Conservation (phyloP, 1,140 invertebrate species). For the Euura lappo region DNA sequence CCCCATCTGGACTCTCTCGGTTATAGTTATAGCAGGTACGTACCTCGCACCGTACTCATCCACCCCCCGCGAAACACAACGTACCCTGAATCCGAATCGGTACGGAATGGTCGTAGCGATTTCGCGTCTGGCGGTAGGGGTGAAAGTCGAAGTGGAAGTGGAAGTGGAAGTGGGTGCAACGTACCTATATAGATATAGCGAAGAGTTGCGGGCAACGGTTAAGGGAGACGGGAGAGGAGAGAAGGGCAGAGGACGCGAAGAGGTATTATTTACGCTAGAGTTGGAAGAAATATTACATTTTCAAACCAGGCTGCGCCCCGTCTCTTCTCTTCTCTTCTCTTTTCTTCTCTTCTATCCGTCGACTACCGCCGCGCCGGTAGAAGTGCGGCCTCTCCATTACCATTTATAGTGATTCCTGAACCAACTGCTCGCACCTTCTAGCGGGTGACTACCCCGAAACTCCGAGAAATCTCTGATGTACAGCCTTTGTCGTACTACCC, state of each 20-base stretch:
- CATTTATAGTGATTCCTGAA: slow-evolving; percentile 60
- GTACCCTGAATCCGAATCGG: no score
- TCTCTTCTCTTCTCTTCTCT: slow-evolving; percentile 11
- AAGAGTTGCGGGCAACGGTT: no score
- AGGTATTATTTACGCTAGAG: slow-evolving; percentile 45
- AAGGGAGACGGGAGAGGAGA: no score
- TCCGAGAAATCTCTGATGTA: not conserved
- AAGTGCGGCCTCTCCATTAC: slow-evolving; percentile 46
- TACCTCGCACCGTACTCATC: no score
- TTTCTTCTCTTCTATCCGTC: slow-evolving; percentile 20
- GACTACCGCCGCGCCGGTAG: not conserved
- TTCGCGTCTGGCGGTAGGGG: no score
- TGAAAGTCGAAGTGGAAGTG: no score
- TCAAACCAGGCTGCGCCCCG: slow-evolving; percentile 31
- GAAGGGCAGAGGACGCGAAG: slow-evolving; percentile 23
- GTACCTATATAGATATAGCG: no score
- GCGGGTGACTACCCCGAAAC: not conserved
- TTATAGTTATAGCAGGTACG: no score
- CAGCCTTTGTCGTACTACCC: not conserved
- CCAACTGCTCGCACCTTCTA: slow-evolving; percentile 5
- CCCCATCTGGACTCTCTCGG: no score
- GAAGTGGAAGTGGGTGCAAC: no score
- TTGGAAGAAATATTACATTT: slow-evolving; percentile 55
- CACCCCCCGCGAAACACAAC: no score
- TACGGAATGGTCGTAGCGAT: no score